A percentile compares a stretch with the other conserved stretches of the same genome.
Conservation (phyloP, 2,113 vertebrate species). For the Nothocercus nigrocapillus region DNA sequence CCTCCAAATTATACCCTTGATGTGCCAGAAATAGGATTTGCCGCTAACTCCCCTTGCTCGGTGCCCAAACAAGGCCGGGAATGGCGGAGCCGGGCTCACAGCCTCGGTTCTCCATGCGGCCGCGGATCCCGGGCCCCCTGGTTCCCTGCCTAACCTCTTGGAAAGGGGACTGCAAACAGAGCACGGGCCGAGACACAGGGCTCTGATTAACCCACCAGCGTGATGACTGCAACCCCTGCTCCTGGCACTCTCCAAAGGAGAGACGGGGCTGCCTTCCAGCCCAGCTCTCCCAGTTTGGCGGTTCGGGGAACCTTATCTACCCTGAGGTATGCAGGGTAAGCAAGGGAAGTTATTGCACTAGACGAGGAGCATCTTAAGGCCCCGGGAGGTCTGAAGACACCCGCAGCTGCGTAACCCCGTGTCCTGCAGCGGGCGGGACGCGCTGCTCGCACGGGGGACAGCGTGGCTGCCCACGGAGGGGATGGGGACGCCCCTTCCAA, state of each 20-base stretch:
- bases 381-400: background rate
- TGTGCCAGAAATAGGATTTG: slow-evolving; percentile 40
- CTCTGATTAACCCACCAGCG: slow-evolving; percentile 50
- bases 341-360: background rate
- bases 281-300: slow-evolving; percentile 53
- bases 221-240: slow-evolving; percentile 12
- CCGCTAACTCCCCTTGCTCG: background rate
- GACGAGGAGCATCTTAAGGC: background rate
- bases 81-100: background rate
- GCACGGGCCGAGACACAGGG: background rate
- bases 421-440: accelerated
- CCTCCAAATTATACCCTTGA: slow-evolving; percentile 56
- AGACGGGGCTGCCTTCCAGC: slow-evolving; percentile 17
- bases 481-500: background rate
- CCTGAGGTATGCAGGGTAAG: slow-evolving; percentile 26
- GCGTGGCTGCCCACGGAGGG: background rate
- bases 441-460: background rate
- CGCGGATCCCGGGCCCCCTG: background rate
- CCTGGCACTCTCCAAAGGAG: slow-evolving; percentile 51
- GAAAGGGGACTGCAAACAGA: slow-evolving; percentile 5
- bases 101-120: background rate
- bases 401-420: no score
- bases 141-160: slow-evolving; percentile 17
- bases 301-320: slow-evolving; percentile 56
- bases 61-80: background rate